These are phyloP conservation scores for Patagioenas fasciata DNA, from an alignment of 2,113 vertebrate genomes.

Conservation along the genomic window DNA sequence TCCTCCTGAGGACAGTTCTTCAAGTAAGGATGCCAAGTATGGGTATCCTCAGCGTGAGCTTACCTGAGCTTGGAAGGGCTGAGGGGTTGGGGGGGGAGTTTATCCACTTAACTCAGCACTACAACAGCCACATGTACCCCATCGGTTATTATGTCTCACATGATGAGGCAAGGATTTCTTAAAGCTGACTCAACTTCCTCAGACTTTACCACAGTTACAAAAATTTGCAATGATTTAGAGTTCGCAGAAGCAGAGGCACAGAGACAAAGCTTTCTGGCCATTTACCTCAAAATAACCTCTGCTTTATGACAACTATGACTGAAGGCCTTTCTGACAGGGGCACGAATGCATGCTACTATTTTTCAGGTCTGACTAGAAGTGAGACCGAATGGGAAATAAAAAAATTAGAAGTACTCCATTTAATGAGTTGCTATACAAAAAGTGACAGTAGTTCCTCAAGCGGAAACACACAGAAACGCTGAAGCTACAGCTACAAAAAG, in stretches of 20 bases:
- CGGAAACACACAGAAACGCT: neutral
- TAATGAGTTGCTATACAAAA: neutral
- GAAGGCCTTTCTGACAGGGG: neutral
- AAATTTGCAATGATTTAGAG: neutral
- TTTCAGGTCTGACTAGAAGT: neutral
- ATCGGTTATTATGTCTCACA: neutral
- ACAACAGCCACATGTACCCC: neutral
- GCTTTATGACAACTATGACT: neutral
- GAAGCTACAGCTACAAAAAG: neutral
- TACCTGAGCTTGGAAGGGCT: neutral
- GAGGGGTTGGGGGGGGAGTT: neutral
- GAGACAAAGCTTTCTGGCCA: neutral
- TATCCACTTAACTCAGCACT: neutral
- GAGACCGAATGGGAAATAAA: neutral
- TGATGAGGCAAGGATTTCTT: neutral
- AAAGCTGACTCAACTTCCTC: slow-evolving; percentile 12
- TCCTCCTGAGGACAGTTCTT: neutral
- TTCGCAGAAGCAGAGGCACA: neutral
- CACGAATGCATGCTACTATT: neutral
- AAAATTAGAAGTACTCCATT: neutral
- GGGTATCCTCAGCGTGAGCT: neutral
- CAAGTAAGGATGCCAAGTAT: neutral
- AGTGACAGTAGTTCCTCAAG: neutral
- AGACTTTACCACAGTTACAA: neutral
- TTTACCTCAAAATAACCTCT: neutral